Conservation (phyloP, 92 coral and sea anemone genomes). For the Pocillopora grandis region DNA sequence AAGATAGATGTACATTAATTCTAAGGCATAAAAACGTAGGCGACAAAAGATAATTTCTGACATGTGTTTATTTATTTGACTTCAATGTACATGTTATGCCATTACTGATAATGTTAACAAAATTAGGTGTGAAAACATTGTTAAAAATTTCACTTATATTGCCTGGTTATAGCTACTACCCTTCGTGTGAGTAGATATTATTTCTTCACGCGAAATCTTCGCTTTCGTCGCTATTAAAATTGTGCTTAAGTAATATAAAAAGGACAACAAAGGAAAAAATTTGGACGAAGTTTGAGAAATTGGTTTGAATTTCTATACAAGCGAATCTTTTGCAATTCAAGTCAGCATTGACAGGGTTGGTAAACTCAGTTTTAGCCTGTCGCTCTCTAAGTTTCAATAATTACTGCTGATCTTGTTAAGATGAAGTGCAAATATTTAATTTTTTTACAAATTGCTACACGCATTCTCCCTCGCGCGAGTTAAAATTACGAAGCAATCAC, state of each 20-base stretch:
- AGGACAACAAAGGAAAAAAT: background rate
- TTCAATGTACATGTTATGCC: conserved; percentile 1
- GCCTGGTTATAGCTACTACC: background rate
- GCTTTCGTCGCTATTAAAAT: conserved; percentile 5
- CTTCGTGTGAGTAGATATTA: background rate
- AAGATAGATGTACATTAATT: background rate
- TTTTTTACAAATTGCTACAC: conserved; percentile 8
- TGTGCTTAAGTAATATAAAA: background rate
- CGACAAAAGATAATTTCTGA: background rate
- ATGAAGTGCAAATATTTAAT: conserved; percentile 35
- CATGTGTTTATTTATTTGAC: background rate
- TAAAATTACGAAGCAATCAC: background rate
- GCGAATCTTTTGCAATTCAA: background rate
- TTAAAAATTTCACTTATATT: background rate
- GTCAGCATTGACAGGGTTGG: background rate
- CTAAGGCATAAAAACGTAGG: background rate
- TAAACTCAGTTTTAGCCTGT: conserved; percentile 8
- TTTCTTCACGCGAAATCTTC: conserved; percentile 9
- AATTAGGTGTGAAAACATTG: conserved; percentile 9
- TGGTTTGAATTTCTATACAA: background rate
- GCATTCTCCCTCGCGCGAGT: conserved; percentile 21
- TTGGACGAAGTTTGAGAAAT: background rate
- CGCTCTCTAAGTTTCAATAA: conserved; percentile 12
- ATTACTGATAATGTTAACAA: background rate
- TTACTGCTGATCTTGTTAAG: conserved; percentile 13